phyloP scores from a whole-genome alignment of 1,140 invertebrate genomes.

The Homarus americanus region DNA sequence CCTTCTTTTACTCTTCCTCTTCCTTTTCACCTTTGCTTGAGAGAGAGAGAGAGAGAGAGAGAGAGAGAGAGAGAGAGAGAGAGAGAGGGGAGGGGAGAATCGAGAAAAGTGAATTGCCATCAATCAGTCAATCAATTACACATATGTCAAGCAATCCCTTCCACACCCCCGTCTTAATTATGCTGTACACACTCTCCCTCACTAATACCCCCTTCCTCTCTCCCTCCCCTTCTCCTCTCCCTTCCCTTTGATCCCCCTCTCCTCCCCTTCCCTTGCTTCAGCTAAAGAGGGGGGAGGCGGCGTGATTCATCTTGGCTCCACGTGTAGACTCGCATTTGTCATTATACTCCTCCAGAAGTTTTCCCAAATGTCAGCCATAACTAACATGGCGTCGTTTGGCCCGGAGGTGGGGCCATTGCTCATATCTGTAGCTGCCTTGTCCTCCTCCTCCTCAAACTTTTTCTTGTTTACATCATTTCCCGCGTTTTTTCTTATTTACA shows the following conservation, averaged over 20 bases:
- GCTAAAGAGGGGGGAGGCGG: background rate
- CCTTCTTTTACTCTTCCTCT: no score
- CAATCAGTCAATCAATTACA: no score
- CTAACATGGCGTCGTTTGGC: background rate
- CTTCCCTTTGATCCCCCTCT: background rate
- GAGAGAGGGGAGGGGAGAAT: background rate
- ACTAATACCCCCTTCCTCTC: background rate
- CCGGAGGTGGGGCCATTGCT: background rate
- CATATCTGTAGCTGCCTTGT: background rate
- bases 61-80: background rate
- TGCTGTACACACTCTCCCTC: background rate
- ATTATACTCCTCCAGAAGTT: background rate
- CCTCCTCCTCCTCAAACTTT: no score
- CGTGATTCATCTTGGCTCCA: background rate
- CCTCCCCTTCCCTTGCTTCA: background rate
- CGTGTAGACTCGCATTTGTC: background rate
- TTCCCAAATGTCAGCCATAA: background rate
- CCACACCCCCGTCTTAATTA: no score
- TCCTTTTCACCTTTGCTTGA: no score
- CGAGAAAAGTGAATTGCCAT: no score
- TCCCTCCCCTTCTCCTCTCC: background rate
- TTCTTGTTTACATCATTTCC: no score
- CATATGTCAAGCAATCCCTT: no score
- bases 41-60: conserved; percentile 31
- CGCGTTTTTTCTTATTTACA: no score